Evolutionary conservation across 2,888 invertebrate genomes (phyloP).

Genomic region (Autographa gamma): DNA sequence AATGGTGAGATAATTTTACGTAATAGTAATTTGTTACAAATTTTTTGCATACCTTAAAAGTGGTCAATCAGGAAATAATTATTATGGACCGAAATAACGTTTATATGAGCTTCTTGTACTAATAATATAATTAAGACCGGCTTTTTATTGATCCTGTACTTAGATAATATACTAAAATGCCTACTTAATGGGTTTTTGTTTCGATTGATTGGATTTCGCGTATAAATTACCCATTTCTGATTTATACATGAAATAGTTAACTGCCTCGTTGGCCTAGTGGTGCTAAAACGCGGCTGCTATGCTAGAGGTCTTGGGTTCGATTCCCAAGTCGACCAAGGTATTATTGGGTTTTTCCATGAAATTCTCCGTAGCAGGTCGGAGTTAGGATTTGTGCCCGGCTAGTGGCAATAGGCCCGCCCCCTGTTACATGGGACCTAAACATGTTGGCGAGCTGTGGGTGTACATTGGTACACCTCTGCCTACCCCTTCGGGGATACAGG

Average conservation of each 20-base stretch:
- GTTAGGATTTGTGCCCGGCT: no score
- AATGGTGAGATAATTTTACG: slow-evolving; percentile 41
- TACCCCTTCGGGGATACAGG: no score
- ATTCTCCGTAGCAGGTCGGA: no score
- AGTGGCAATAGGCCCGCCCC: no score
- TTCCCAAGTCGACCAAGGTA: no score
- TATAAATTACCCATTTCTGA: background rate
- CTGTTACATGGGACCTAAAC: no score
- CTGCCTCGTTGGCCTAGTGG: no score
- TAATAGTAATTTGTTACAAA: slow-evolving; percentile 38
- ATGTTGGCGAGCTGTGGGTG: no score
- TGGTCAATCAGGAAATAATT: slow-evolving; percentile 56
- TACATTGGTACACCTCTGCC: no score
- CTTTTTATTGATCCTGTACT: slow-evolving; percentile 21
- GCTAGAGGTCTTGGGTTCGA: no score
- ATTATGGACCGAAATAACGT: slow-evolving; percentile 33
- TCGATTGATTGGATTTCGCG: slow-evolving; percentile 25
- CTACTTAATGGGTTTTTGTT: slow-evolving; percentile 21
- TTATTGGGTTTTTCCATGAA: no score
- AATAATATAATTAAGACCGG: slow-evolving; percentile 28
- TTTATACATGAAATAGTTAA: background rate
- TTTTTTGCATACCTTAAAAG: slow-evolving; percentile 41
- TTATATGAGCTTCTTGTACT: slow-evolving; percentile 32
- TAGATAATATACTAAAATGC: slow-evolving; percentile 9
- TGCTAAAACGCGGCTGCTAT: no score